Evolutionary conservation across 2,113 vertebrate genomes (phyloP), one percentile per base, ranked within the genome.

Genomic region (Physeter macrocephalus): DNA sequence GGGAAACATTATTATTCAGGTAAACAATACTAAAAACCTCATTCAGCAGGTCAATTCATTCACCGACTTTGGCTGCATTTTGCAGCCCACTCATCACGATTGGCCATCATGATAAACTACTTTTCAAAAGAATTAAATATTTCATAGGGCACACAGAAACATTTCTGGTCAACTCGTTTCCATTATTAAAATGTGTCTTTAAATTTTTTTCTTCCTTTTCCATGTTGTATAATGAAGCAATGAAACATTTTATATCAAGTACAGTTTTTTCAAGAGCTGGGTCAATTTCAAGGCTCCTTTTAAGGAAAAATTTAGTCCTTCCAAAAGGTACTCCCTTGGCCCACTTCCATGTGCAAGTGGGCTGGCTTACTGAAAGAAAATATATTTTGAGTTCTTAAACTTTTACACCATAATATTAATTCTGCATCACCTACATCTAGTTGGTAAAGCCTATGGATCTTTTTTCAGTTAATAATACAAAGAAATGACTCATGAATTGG

Each of bases 51-150:
- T 92, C 87, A 90, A 64, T 84, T 92, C 52, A 49, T 86, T 81
- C 54, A 87, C 54, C 20, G 87, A 74, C 54, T 92, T 84, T 78
- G 59, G n/a, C 81, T 96, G 36, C 54, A 83, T 92, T 96, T 87
- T 83, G 9, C 18, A 66, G 21, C 20, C 39, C 74, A 69, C 13
- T 78, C 46, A 64, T 46, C 17, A 90, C 61, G 34, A 69, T 43
- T 25, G 46, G 31, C 23, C 8, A 67, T 52, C 4, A 9, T 21
- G 2, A 39, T 91, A 69, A 96, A 96, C 34, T 34, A 41, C 9
- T 72, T 92, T 94, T 59, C 20, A 52, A 84, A 74, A 82, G 43
- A 89, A 89, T 52, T 71, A 71, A 77, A 67, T 25, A 85, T 77
- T 62, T 92, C 54, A 89, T 29, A 82, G 7, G 49, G 41, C n/a